Base-by-base conservation (phyloP, 2,888 invertebrate species). In the Cyaniris semiargus region DNA sequence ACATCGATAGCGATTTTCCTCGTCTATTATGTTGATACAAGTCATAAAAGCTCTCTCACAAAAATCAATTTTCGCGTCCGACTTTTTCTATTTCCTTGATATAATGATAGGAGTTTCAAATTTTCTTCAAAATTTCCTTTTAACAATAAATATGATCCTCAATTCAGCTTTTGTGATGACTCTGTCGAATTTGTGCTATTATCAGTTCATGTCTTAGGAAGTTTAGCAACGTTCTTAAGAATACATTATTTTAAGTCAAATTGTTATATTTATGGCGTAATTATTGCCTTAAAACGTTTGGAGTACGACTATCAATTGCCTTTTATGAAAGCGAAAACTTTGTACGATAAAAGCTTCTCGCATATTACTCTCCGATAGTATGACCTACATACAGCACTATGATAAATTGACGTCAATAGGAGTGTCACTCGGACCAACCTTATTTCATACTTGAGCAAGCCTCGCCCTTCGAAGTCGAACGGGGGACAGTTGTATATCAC, bases 371-470 rank as follows among this genome's bases (percentile, higher is more conserved):
- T 60, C 10, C 13, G 13, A 60, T 66, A 66, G 66, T 21, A 27
- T 74, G 74, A 74, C 48, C 74, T 15, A 74, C 6, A 48, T 74
- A 72, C n/a, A 27, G 53, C 27, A 27, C 53, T 48, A 48, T 74
- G 27, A 74, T 72, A 72, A 44, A 72, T 74, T 74, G 74, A 74
- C 27, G 74, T 74, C 74, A 74, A 74, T 53, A 23, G 72, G 48
- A 48, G 74, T 53, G 74, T 74, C 74, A 27, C 48, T 74, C 27
- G 74, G 74, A 18, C 74, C 21, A 53, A 74, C 74, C 48, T 66
- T 66, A 66, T 66, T 66, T 74, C 74, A 15, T 48, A 18, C 23
- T 48, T n/a, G 74, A 48, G 23, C 74, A 74, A 74, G 53, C 74
- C 44, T 27, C 23, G 23, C 23, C 23, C 74, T 27, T 4, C 66